phyloP scores from a whole-genome alignment of 1,140 invertebrate genomes.

The Brachystomella parvula region DNA sequence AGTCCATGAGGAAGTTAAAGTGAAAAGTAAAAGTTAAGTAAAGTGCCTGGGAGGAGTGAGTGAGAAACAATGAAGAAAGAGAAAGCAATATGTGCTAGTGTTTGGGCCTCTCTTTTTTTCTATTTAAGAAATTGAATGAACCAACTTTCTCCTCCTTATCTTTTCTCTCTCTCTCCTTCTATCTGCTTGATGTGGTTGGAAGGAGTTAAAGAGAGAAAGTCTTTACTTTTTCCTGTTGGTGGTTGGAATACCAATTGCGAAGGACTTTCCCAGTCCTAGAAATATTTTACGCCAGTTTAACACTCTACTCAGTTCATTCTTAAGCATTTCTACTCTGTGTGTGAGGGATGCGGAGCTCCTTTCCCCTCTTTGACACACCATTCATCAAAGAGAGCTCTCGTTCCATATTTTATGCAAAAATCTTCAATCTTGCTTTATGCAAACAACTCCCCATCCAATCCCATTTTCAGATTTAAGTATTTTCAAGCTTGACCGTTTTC shows the following conservation, averaged over 20 bases:
- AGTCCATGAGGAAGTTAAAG: constrained; percentile 4
- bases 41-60: neutral
- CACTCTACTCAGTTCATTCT: constrained; percentile 15
- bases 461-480: too few species aligned
- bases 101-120: neutral
- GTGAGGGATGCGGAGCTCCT: neutral
- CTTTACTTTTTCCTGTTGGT: neutral
- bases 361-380: neutral
- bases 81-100: neutral
- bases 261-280: neutral
- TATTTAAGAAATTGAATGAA: neutral
- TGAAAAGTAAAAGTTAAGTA: constrained; percentile 8
- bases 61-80: neutral
- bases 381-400: neutral
- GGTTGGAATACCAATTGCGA: constrained; percentile 3
- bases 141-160: neutral
- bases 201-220: neutral
- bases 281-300: constrained; percentile 16
- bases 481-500: too few species aligned
- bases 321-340: neutral
- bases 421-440: too few species aligned
- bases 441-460: too few species aligned
- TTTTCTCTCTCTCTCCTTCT: neutral
- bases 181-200: neutral
- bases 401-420: neutral